Base-by-base conservation (phyloP, 2,888 invertebrate species). In the Hemithea aestivaria region DNA sequence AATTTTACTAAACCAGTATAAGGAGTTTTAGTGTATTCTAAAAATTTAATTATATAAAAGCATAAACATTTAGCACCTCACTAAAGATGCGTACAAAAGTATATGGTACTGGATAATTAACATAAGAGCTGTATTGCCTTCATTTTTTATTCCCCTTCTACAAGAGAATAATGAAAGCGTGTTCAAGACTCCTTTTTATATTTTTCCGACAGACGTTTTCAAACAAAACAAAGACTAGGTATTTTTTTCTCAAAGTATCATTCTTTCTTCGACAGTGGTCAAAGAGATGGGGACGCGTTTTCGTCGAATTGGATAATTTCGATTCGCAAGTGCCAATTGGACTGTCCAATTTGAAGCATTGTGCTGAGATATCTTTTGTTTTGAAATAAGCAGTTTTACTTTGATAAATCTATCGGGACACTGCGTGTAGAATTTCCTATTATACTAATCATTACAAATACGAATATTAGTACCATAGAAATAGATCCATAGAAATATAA, bases 231-330 rank as follows among this genome's bases (percentile, higher is more conserved):
- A 58, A 47, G 55, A 48, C 42, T 41, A 42, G 43, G 43, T 57
- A 58, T 62, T 52, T 55, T 42, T 49, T 53, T 51, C 38, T 26
- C 36, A 40, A 50, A 50, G 54, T 51, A 51, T 62, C 53, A 55
- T 55, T 46, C 45, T 36, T 49, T 51, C 48, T 40, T 51, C 35
- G 35, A 37, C 51, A 52, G 53, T 56, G 56, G 60, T 62, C 58
- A 59, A 61, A 58, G 55, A 51, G 49, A 53, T 43, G 45, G 23
- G 43, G 45, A 38, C 36, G 41, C 31, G 35, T 48, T 56, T 58
- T 46, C 40, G 42, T 39, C 43, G 49, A 60, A 61, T 58, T 60
- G 59, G 55, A 55, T 62, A 59, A 68, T 66, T 66, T 53, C 24
- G 25, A 58, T 56, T 34, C 44, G 45, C 42, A 40, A 40, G 39